These are phyloP conservation scores for Panopea generosa DNA, from an alignment of 2,888 invertebrate species.

Conservation along the genomic window DNA sequence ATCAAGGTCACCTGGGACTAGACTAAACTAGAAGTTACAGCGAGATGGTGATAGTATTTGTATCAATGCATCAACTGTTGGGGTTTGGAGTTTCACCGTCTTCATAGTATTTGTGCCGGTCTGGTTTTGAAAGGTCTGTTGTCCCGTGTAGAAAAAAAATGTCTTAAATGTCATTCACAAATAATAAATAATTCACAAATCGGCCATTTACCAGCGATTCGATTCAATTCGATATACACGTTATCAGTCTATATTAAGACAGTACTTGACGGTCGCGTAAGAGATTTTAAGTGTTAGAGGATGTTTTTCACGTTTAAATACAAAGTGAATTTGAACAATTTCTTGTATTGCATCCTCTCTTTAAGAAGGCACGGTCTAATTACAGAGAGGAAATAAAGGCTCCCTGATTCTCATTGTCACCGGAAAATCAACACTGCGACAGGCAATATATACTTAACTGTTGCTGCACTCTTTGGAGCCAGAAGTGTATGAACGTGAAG, in stretches of 20 bases:
- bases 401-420: constrained; percentile 35
- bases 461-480: constrained; percentile 2
- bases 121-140: too few relatives aligned
- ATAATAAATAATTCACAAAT: too few relatives aligned
- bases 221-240: too few relatives aligned
- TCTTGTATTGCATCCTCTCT: constrained; percentile 41
- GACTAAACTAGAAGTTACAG: too few relatives aligned
- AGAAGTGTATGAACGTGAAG: neutral
- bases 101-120: too few relatives aligned
- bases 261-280: neutral
- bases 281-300: constrained; percentile 36
- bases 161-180: too few relatives aligned
- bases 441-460: constrained; percentile 47
- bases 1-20: too few relatives aligned
- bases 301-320: constrained; percentile 59
- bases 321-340: constrained; percentile 30
- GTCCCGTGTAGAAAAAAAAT: too few relatives aligned
- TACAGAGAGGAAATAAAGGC: constrained; percentile 54
- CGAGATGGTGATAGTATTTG: too few relatives aligned
- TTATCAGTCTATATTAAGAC: neutral
- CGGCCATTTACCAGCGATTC: too few relatives aligned
- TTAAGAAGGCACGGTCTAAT: constrained; percentile 27
- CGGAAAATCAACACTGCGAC: constrained; percentile 37
- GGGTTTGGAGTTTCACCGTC: too few relatives aligned
- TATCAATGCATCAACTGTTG: too few relatives aligned